Evolutionary conservation across 2,113 vertebrate species (phyloP), one percentile per base, ranked within the genome.

Genomic region (Thunnus thynnus): DNA sequence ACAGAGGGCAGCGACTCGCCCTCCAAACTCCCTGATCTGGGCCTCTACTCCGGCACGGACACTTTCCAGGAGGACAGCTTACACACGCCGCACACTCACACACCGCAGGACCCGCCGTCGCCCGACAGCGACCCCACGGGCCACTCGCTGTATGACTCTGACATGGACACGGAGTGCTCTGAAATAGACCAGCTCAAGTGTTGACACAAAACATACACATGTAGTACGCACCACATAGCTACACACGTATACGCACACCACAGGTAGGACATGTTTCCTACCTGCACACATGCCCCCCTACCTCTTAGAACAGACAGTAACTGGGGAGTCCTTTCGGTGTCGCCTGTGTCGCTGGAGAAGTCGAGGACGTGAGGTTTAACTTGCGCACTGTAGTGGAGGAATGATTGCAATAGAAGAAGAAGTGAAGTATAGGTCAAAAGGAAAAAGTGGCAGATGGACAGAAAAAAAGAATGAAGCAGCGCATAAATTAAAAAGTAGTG

Each of bases 141-240:
- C 83, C 96, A 96, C 84, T 99, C 97, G 1, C 95, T 99, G 80
- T 98, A 97, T 70, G 98, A 99, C 93, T 99, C 98, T 0, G 98
- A 99, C 41, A 97, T 99, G 96, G 98, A 99, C 91, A 97, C 97
- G 18, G 98, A 99, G 78, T 96, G 96, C 65, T 97, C 94, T 63
- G 98, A 99, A 86, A 96, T 95, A 0, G 97, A 99, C 88, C 96
- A 94, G 75, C 94, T 95, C 92, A 99, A 98, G 94, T 97, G 96
- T 92, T 95, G 92, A 94, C 72, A 94, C 70, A 13, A 74, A 55
- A 80, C 72, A 58, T 41, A 47, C 65, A 64, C 30, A 50, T 18
- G 46, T 46, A 22, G 61, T 36, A 51, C 66, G 78, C 74, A 17
- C 54, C 56, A 77, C 78, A 27, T 8, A 50, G 36, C 7, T 41